A percentile compares a stretch with the other conserved stretches of the same genome.
phyloP scores from a whole-genome alignment of 2,797 vertebrate genomes.

The Apogon hyalosoma region DNA sequence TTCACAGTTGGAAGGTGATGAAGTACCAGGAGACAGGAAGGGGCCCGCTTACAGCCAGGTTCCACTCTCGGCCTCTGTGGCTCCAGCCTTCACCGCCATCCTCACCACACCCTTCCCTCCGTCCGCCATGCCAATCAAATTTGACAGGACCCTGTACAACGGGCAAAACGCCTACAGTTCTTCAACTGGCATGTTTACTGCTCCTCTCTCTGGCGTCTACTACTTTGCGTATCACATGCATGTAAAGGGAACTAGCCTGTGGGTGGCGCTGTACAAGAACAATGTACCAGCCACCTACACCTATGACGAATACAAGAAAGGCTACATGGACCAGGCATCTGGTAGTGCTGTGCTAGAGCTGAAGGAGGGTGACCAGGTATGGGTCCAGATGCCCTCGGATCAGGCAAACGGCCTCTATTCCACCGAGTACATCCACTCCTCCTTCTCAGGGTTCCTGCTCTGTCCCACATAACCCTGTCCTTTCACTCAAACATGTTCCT shows the following conservation, averaged over 20 bases:
- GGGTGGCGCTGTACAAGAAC: slow-evolving; percentile 99
- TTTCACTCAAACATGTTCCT: slow-evolving; percentile 58
- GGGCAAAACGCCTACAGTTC: slow-evolving; percentile 96
- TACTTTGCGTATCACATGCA: slow-evolving; percentile 99
- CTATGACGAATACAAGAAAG: slow-evolving; percentile 99
- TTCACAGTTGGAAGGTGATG: slow-evolving; percentile 88
- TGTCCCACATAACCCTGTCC: slow-evolving; percentile 94
- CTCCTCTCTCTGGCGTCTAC: slow-evolving; percentile 94
- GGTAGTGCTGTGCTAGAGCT: slow-evolving; percentile 98
- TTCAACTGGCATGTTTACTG: slow-evolving; percentile 94
- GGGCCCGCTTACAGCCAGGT: slow-evolving; percentile 89
- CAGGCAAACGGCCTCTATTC: slow-evolving; percentile 98
- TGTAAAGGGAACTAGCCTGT: slow-evolving; percentile 97
- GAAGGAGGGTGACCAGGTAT: slow-evolving; percentile 97
- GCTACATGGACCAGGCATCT: slow-evolving; percentile 99
- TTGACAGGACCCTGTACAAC: slow-evolving; percentile 97
- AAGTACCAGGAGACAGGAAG: slow-evolving; percentile 87
- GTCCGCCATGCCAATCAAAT: slow-evolving; percentile 96
- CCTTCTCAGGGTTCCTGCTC: slow-evolving; percentile 98
- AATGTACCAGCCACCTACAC: slow-evolving; percentile 99
- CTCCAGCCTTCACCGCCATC: slow-evolving; percentile 96
- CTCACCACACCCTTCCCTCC: slow-evolving; percentile 95
- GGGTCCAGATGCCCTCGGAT: slow-evolving; percentile 99
- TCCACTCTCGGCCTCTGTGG: slow-evolving; percentile 89
- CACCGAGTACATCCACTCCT: slow-evolving; percentile 98